These are phyloP conservation scores for Chelidonichthys spinosus DNA, from an alignment of 2,797 vertebrate genomes.

Conservation along the genomic window DNA sequence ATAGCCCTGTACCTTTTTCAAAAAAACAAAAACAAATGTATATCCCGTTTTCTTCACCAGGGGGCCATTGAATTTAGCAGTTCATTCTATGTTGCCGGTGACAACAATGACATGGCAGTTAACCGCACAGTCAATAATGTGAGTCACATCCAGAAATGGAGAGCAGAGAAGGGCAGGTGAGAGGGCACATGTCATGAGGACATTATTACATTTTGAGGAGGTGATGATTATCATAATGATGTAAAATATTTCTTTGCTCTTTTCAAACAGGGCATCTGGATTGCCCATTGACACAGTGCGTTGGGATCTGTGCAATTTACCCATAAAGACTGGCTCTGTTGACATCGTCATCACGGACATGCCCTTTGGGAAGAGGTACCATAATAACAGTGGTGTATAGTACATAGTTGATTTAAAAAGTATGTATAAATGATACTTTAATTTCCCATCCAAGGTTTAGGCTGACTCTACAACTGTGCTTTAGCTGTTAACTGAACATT, in stretches of 20 bases:
- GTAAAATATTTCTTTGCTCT: not conserved
- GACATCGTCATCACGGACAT: constrained; percentile 95
- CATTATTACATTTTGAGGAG: too few species aligned
- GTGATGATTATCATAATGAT: not conserved
- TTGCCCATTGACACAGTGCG: constrained; percentile 91
- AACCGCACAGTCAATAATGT: constrained; percentile 94
- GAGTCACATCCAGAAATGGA: constrained; percentile 90
- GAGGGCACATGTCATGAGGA: not conserved
- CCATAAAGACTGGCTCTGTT: constrained; percentile 90
- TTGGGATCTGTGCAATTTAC: constrained; percentile 93
- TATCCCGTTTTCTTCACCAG: constrained; percentile 69
- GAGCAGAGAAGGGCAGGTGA: constrained; percentile 88
- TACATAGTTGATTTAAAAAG: not conserved
- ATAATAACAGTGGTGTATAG: not conserved
- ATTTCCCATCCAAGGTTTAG: not conserved
- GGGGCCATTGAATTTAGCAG: constrained; percentile 91
- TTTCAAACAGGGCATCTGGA: constrained; percentile 75
- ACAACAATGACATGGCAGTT: constrained; percentile 93
- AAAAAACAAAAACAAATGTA: not conserved
- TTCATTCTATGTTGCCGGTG: constrained; percentile 93
- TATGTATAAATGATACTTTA: not conserved
- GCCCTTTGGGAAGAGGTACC: constrained; percentile 98
- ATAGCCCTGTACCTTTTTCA: not conserved
- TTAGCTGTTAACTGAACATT: not conserved
- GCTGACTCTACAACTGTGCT: not conserved